Percentiles rank a stretch among this genome's conserved stretches.
Conservation (phyloP, 2,113 vertebrate genomes). For the Odontesthes bonariensis region DNA sequence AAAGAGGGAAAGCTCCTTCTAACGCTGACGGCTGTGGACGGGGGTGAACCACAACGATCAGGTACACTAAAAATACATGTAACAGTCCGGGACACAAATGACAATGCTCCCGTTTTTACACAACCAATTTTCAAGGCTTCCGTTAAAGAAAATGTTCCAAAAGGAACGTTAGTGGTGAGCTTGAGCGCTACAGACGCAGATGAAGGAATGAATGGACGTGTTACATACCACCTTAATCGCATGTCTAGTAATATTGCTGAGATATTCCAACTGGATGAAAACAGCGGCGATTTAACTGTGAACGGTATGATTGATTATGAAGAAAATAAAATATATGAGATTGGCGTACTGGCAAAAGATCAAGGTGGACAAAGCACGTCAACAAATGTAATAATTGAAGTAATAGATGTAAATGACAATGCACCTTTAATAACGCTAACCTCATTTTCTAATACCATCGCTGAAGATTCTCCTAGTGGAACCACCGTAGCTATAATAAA, state of each 20-base stretch:
- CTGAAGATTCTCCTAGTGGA: slow-evolving; percentile 59
- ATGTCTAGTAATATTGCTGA: slow-evolving; percentile 42
- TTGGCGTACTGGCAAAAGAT: slow-evolving; percentile 67
- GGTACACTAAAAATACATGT: slow-evolving; percentile 59
- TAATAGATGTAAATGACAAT: slow-evolving; percentile 77
- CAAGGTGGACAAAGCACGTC: slow-evolving; percentile 66
- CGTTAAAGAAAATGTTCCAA: slow-evolving; percentile 64
- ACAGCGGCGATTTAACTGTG: slow-evolving; percentile 59
- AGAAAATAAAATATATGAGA: slow-evolving; percentile 60
- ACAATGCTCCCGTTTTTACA: slow-evolving; percentile 79
- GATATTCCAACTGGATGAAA: slow-evolving; percentile 58
- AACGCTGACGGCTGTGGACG: slow-evolving; percentile 66
- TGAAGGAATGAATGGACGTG: slow-evolving; percentile 66
- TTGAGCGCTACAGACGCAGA: slow-evolving; percentile 78
- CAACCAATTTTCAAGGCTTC: slow-evolving; percentile 69
- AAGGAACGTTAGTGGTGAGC: slow-evolving; percentile 34
- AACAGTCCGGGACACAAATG: slow-evolving; percentile 54
- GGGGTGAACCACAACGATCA: slow-evolving; percentile 51
- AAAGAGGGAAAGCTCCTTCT: slow-evolving; percentile 48
- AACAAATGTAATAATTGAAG: slow-evolving; percentile 62
- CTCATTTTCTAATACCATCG: slow-evolving; percentile 65
- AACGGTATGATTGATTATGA: slow-evolving; percentile 57
- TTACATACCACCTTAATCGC: slow-evolving; percentile 65
- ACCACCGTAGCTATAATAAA: slow-evolving; percentile 72
- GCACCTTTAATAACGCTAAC: slow-evolving; percentile 79